These are phyloP conservation scores for Xylota segnis DNA, from an alignment of 2,888 invertebrate genomes.

Conservation along the genomic window DNA sequence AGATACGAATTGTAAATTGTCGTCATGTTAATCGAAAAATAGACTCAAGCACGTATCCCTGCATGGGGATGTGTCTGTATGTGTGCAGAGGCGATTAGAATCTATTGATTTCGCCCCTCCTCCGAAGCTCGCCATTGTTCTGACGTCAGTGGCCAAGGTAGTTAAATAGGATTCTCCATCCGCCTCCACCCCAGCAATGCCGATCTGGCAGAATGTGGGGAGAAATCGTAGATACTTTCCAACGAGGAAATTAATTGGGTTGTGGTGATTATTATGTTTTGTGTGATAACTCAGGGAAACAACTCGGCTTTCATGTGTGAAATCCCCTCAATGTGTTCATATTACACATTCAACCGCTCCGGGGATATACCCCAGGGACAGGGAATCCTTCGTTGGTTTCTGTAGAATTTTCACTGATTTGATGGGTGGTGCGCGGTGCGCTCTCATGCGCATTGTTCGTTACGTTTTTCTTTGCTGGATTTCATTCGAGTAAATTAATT, in stretches of 20 bases:
- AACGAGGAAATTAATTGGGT: slow-evolving; percentile 30
- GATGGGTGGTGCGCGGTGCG: neutral
- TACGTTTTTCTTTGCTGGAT: neutral
- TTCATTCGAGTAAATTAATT: slow-evolving; percentile 21
- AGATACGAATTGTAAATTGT: slow-evolving; percentile 20
- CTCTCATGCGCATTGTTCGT: slow-evolving; percentile 6
- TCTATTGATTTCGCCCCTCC: slow-evolving; percentile 49
- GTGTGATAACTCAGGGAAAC: slow-evolving; percentile 14
- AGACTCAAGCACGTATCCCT: neutral
- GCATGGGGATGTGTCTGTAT: neutral
- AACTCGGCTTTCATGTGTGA: slow-evolving; percentile 10
- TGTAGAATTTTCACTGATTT: neutral
- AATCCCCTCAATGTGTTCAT: neutral
- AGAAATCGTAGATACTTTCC: slow-evolving; percentile 5
- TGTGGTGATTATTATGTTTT: slow-evolving; percentile 36
- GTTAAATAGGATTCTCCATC: slow-evolving; percentile 7
- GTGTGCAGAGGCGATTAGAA: slow-evolving; percentile 19
- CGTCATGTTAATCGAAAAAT: slow-evolving; percentile 33
- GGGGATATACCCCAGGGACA: neutral
- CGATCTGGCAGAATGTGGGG: neutral
- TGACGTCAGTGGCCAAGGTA: slow-evolving; percentile 37
- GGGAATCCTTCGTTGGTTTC: neutral
- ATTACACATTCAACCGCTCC: neutral
- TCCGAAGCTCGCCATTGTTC: neutral
- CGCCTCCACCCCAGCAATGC: neutral